Base-by-base conservation (phyloP, 2,113 vertebrate species). In the Lichenostomus cassidix region DNA sequence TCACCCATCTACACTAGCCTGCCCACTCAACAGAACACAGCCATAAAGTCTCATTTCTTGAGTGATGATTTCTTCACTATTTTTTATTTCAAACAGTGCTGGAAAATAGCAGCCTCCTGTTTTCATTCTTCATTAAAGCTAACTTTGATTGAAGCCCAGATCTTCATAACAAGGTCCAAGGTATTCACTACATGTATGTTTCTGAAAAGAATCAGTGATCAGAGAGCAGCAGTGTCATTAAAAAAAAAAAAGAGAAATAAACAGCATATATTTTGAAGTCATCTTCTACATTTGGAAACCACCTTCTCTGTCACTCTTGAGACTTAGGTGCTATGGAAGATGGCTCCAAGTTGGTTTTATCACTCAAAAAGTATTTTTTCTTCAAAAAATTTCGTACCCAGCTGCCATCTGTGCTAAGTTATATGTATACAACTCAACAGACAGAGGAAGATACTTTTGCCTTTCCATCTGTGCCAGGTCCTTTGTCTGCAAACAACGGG, bases 21-120 rank as follows among this genome's bases (percentile, higher is more conserved):
- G 82, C 93, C 93, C 75, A 94, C 87, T 90, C 87, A 91, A 76
- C 89, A 91, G 81, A 94, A 68, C 50, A 42, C 70, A 95, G 74
- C 42, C 74, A 71, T 87, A 27, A 78, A 68, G 15, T 46, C 87
- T 82, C 59, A 84, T 91, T 87, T 91, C 81, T 80, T 84, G 62
- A 94, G 87, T 22, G 58, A 89, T 83, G 73, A 64, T 69, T 91
- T 92, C 77, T 94, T 82, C 59, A 28, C 64, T 77, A 15, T 63
- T 93, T 92, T 90, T 89, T 10, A 86, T 86, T 92, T 90, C 67
- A 71, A 89, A 67, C 7, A 70, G 55, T 70, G 37, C 46, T 83
- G 50, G 74, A 82, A 83, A 95, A 83, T 65, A 65, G 41, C 78
- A 90, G 70, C 39, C 18, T 74, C 29, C 42, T 87, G 25, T 29